phyloP scores from a whole-genome alignment of 1,140 invertebrate genomes.

The Drosophila triauraria region DNA sequence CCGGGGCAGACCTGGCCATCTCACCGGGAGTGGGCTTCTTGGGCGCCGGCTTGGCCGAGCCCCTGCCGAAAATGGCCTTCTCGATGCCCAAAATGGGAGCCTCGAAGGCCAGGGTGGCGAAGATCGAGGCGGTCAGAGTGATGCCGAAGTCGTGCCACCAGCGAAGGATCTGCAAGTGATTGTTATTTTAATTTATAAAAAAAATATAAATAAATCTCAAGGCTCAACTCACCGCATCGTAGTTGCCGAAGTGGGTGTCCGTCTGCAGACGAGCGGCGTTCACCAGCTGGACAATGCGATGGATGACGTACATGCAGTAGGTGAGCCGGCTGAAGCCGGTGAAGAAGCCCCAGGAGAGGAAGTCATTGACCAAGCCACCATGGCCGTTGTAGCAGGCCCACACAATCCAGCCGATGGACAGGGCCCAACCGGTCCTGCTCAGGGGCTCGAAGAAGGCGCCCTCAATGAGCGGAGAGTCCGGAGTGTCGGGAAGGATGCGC shows the following conservation, averaged over 20 bases:
- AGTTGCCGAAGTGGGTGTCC: conserved; percentile 69
- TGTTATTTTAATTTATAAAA: no score
- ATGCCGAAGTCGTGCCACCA: conserved; percentile 84
- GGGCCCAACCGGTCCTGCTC: conserved; percentile 89
- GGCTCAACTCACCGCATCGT: conserved; percentile 61
- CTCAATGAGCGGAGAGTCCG: conserved; percentile 87
- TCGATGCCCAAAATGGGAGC: conserved; percentile 80
- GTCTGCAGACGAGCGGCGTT: conserved; percentile 69
- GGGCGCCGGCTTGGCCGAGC: conserved; percentile 47
- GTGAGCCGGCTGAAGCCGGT: conserved; percentile 88
- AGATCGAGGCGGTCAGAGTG: conserved; percentile 69
- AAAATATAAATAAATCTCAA: background rate
- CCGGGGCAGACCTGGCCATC: conserved; percentile 23
- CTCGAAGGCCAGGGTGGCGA: conserved; percentile 80
- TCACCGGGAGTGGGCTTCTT: conserved; percentile 63
- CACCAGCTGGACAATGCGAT: conserved; percentile 85
- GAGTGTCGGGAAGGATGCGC: conserved; percentile 87
- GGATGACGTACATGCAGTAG: conserved; percentile 90
- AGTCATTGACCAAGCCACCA: conserved; percentile 88
- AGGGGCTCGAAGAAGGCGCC: conserved; percentile 89
- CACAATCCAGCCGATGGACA: conserved; percentile 89
- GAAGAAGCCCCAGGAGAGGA: conserved; percentile 88
- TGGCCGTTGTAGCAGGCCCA: conserved; percentile 90
- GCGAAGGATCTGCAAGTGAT: conserved; percentile 60
- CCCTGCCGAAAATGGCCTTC: conserved; percentile 73